Conservation (phyloP, 1,140 invertebrate genomes). For the Halotydeus destructor region DNA sequence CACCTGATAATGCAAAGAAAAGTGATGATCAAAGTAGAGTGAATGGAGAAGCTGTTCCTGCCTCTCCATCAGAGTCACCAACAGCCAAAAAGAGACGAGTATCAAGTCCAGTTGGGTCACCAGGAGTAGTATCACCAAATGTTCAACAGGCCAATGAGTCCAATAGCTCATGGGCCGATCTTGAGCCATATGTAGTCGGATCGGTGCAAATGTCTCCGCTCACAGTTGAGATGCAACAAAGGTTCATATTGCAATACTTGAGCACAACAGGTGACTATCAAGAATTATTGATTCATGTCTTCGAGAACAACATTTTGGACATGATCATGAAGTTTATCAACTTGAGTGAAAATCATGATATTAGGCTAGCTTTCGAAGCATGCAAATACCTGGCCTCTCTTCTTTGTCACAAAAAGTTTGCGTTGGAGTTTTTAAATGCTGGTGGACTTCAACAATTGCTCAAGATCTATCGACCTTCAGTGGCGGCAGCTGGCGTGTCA, state of each 20-base stretch:
- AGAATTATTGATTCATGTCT: constrained; percentile 74
- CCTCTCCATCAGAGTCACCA: too few relatives aligned
- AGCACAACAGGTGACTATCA: constrained; percentile 91
- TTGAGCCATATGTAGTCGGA: constrained; percentile 67
- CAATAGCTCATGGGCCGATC: constrained; percentile 73
- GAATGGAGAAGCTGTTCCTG: not conserved
- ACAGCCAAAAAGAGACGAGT: constrained; percentile 7
- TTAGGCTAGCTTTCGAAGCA: constrained; percentile 79
- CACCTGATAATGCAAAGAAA: not conserved
- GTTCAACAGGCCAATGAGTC: too few relatives aligned
- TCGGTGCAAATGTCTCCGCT: constrained; percentile 64
- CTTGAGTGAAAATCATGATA: constrained; percentile 62
- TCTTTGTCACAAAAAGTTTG: constrained; percentile 91
- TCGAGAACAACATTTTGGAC: constrained; percentile 71
- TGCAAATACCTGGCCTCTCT: constrained; percentile 63
- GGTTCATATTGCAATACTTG: constrained; percentile 75
- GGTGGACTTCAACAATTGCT: constrained; percentile 59
- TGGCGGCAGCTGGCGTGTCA: constrained; percentile 84
- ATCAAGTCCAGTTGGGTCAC: constrained; percentile 1
- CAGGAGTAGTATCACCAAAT: constrained; percentile 2
- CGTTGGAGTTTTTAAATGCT: constrained; percentile 71
- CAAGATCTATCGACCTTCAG: constrained; percentile 68
- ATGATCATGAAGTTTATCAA: constrained; percentile 78
- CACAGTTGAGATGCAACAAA: constrained; percentile 60
- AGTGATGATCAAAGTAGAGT: not conserved